Evolutionary conservation across 2,888 invertebrate genomes (phyloP), one percentile per base, ranked within the genome.

Genomic region (Meteorus colon): DNA sequence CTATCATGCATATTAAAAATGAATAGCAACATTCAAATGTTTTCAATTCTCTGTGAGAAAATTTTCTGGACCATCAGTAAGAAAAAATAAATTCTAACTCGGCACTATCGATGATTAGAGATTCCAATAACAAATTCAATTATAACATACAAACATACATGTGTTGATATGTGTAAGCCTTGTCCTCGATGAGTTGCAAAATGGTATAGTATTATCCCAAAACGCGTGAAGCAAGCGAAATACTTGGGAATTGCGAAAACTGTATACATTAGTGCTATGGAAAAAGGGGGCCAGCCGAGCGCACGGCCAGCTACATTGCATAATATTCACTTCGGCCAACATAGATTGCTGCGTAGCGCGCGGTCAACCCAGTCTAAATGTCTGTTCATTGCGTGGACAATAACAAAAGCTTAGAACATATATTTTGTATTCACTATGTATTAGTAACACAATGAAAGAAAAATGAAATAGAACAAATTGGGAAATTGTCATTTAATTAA

Each of bases 161-260:
- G n/a, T 55, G 19, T 24, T 55, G 4, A 60, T 14, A 78, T 70
- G 55, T 55, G 55, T 69, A 34, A 19, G 34, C 55, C 63, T 72
- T 59, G 41, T 70, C 41, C 37, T 41, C 55, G 62, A 55, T 62
- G 37, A 69, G 74, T 80, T 80, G 79, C 80, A 80, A 80, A 79
- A 76, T 69, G 75, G 31, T 71, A 71, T 74, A 73, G 74, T 55
- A 63, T 70, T 55, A 34, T 68, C 69, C 84, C 82, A 84, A 86
- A 86, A 87, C 86, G 85, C 85, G 86, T 73, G 80, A 78, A 84
- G 86, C 87, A 86, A 87, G 84, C 86, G 82, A 87, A 87, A 86
- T 83, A 86, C 84, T 80, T 77, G 79, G 62, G 82, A 83, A 83
- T 87, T 87, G 86, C 87, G 86, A 86, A 86, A 87, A 86, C 82